Evolutionary conservation across 2,797 vertebrate genomes (phyloP), one percentile per base, ranked within the genome.

Genomic region (Agapornis canus): DNA sequence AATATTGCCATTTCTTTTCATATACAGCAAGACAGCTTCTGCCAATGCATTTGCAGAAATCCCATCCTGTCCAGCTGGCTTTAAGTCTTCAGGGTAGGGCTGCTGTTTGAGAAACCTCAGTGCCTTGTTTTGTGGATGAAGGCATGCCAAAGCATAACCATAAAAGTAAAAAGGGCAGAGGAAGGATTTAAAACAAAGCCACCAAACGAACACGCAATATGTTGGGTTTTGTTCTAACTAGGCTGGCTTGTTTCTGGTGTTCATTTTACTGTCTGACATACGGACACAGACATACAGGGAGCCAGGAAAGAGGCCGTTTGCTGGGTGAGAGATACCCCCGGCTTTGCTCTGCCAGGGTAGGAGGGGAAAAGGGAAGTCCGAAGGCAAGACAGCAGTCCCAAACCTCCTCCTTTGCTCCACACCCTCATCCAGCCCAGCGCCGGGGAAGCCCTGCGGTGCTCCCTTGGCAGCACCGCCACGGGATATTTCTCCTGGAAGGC

Each of bases 91-190:
- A 83, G 86, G 64, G 70, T 37, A 95, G 52, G 72, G 76, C 42
- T 71, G 79, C 56, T 90, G 52, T 37, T 43, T 79, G 70, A 92
- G 63, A 94, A 94, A 76, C 57, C 73, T 84, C 4, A 0, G 11
- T 59, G 78, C 48, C 47, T 89, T 35, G 47, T 49, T 91, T 60
- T 64, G 51, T 54, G 45, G 77, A 82, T 31, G 40, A 82, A 93
- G 60, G 43, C 91, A 79, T 13, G 77, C 69, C 91, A 88, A 79
- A 88, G 40, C 45, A 80, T n/a, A 91, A 71, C 77, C 66, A 83
- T 64, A 86, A 73, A 82, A 94, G 76, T 54, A 81, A 89, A 80
- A 92, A 49, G 40, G 35, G 22, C 47, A 3, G 64, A 80, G 27
- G 31, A 91, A 94, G 39, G 39, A 65, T 19, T 60, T 48, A 52